Conservation (phyloP, 2,113 vertebrate species). For the Kryptolebias marmoratus region DNA sequence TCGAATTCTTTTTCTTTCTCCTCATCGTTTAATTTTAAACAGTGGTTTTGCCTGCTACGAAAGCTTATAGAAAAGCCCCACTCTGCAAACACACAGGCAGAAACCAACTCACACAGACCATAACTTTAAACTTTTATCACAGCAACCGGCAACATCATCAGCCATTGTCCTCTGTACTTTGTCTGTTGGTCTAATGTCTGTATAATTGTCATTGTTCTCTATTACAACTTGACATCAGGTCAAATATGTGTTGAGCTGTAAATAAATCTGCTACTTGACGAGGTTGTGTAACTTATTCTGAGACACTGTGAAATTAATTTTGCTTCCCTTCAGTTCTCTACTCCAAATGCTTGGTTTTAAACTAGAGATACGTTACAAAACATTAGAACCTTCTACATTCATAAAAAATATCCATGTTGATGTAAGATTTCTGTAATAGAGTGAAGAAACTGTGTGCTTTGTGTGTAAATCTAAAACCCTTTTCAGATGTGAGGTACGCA, state of each 20-base stretch:
- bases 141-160: slow-evolving; percentile 7
- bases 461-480: no score
- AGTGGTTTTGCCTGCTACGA: slow-evolving; percentile 47
- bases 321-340: not conserved
- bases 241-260: slow-evolving; percentile 23
- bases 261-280: slow-evolving; percentile 11
- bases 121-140: not conserved
- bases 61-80: slow-evolving; percentile 33
- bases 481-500: no score
- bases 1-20: slow-evolving; percentile 24
- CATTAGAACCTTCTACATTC: no score
- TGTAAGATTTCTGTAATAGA: no score
- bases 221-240: slow-evolving; percentile 5
- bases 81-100: not conserved
- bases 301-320: not conserved
- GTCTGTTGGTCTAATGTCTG: slow-evolving; percentile 12
- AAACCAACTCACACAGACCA: not conserved
- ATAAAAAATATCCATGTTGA: no score
- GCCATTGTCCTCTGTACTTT: not conserved
- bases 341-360: no score
- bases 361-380: no score
- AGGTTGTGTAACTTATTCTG: not conserved
- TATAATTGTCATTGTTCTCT: slow-evolving; percentile 21
- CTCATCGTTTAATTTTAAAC: slow-evolving; percentile 46
- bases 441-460: no score